A percentile compares a stretch with the other conserved stretches of the same genome.
Evolutionary conservation across 2,797 vertebrate species (phyloP).

Genomic region (Hozukius guyotensis): DNA sequence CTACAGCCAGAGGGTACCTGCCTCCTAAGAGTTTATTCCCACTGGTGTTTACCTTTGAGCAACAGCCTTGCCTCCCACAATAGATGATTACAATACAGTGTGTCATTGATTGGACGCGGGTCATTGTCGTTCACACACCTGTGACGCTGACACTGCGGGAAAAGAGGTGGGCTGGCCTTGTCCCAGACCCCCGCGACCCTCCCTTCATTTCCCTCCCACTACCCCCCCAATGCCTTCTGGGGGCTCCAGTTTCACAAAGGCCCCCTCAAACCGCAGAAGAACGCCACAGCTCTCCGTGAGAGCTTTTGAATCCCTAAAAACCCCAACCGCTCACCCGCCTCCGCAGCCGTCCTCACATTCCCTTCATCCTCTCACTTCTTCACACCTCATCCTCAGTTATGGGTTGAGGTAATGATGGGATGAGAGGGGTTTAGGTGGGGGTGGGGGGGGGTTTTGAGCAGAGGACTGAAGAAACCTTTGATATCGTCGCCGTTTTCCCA

Average conservation of each 20-base stretch:
- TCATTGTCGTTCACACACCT: slow-evolving; percentile 73
- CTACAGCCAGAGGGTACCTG: slow-evolving; percentile 14
- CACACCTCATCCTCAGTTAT: slow-evolving; percentile 46
- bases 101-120: slow-evolving; percentile 72
- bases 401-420: slow-evolving; percentile 17
- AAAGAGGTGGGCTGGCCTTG: slow-evolving; percentile 47
- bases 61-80: slow-evolving; percentile 45
- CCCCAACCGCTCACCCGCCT: slow-evolving; percentile 23
- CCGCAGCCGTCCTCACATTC: slow-evolving; percentile 33
- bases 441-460: background rate
- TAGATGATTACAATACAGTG: slow-evolving; percentile 73
- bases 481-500: slow-evolving; percentile 11
- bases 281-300: slow-evolving; percentile 50
- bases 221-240: slow-evolving; percentile 20
- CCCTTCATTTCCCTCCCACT: background rate
- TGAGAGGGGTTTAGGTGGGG: background rate
- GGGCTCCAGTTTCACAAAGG: slow-evolving; percentile 74
- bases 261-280: slow-evolving; percentile 62
- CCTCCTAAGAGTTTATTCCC: slow-evolving; percentile 29
- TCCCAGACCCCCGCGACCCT: slow-evolving; percentile 12
- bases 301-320: slow-evolving; percentile 71
- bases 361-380: slow-evolving; percentile 43
- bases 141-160: slow-evolving; percentile 65
- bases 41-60: slow-evolving; percentile 65
- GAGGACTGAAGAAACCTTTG: slow-evolving; percentile 22